phyloP scores from a whole-genome alignment of 2,888 invertebrate genomes.

The Ochlodes sylvanus region DNA sequence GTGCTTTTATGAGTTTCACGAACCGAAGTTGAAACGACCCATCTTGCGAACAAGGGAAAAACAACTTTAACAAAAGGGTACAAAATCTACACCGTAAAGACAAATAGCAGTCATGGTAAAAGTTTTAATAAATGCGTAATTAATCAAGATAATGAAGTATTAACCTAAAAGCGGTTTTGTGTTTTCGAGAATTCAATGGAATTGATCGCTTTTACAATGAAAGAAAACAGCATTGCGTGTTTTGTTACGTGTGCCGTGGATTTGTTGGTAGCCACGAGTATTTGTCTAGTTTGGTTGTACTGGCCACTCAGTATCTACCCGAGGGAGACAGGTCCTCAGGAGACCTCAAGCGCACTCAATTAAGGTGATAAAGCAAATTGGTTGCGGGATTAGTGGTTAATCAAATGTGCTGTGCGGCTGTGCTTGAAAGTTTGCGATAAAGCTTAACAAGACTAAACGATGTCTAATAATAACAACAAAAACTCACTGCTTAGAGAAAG shows the following conservation, averaged over 20 bases:
- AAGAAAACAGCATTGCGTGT: slow-evolving; percentile 30
- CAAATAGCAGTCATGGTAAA: slow-evolving; percentile 41
- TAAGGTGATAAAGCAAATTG: no score
- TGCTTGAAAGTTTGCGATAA: no score
- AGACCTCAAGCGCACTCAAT: no score
- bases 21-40: slow-evolving; percentile 8
- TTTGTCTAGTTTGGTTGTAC: no score
- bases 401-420: no score
- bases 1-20: slow-evolving; percentile 57
- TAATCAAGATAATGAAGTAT: slow-evolving; percentile 54
- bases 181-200: slow-evolving; percentile 25
- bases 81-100: slow-evolving; percentile 11
- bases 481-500: no score
- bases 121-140: slow-evolving; percentile 68
- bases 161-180: slow-evolving; percentile 33
- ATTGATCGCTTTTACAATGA: slow-evolving; percentile 25
- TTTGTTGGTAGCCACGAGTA: no score
- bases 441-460: no score
- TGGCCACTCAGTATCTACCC: no score
- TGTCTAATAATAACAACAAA: no score
- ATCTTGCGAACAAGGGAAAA: not conserved
- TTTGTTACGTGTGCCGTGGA: not conserved
- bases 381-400: no score
- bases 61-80: not conserved
- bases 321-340: no score